Evolutionary conservation across 2,888 invertebrate species (phyloP), one percentile per base, ranked within the genome.

Genomic region (Yponomeuta cagnagella): DNA sequence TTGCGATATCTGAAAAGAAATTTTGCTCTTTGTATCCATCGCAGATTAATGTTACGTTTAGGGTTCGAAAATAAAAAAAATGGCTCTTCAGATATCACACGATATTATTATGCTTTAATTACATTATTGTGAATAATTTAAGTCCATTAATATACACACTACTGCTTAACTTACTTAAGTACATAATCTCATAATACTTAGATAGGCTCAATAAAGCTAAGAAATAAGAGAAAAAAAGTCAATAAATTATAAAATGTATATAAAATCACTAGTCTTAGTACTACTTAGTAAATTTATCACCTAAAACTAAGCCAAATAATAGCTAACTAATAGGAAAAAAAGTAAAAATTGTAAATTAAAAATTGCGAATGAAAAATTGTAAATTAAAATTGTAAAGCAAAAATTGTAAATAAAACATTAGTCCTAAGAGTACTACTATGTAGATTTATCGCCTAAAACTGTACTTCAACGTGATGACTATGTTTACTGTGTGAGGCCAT

Each of bases 401-500:
- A 43, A 8, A 43, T 43, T 43, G 43, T 58, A 58, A 58, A 58
- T 15, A 15, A 58, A 15, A 58, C 3, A 15, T 12, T 15, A 15
- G 0, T 65, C 67, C 12, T 43, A 37, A 67, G 10, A 37, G 12
- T 30, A 37, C 48, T 68, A 68, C 30, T 48, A 23, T 30, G 30
- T 48, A 68, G n/a, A 48, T 10, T 48, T 9, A 52, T 23, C 9
- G 8, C 37, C 48, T 70, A 70, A 37, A 70, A 70, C 63, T 70
- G 70, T 63, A 70, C 70, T 23, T 70, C 43, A 10, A 70, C n/a
- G 63, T 63, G 23, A n/a, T 63, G 70, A 30, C n/a, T 63, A 63
- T 70, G 63, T 67, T 74, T 75, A 67, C 74, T 71, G 68, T 72
- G 73, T 1, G 71, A 71, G 15, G 70, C 87, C 75, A 92, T 85